Evolutionary conservation across 2,888 invertebrate species (phyloP), one percentile per base, ranked within the genome.

Genomic region (Serripes groenlandicus): DNA sequence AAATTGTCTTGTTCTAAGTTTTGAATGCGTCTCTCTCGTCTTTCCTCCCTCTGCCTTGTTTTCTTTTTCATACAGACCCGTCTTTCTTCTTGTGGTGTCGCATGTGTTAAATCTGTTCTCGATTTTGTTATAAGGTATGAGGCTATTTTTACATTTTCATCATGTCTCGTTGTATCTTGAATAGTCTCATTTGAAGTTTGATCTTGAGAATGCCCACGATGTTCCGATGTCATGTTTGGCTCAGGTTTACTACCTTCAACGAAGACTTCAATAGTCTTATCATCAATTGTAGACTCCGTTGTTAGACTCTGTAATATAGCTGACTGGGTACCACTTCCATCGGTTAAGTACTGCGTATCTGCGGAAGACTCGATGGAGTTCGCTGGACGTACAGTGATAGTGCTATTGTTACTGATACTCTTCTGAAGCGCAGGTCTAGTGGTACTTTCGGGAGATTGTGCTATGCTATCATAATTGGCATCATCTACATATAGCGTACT

Each of bases 51-150:
- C 26, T 42, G 34, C n/a, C n/a, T 35, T 21, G 32, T 37, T 37
- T 37, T 35, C 66, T 66, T 66, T 66, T 66, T 66, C 37, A 66
- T 26, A 28, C 42, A 42, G 28, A 4, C 3, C 15, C 35, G n/a
- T 7, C 3, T 37, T 28, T 66, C 66, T 35, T 1, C 28, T 3
- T 62, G 58, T 32, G 7, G 21, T 21, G 37, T 42, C 26, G 56
- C 18, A 23, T 9, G 23, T 21, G 42, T 26, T 23, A 42, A 23
- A 2, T 34, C 42, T 42, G 32, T 21, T 34, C n/a, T 62, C 7
- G 34, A 34, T 32, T 62, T 62, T n/a, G 62, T 21, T 21, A 34
- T 3, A 15, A 11, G 26, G 26, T 3, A 58, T 26, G 3, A 11
- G 18, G 18, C 11, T 11, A 23, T 11, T 56, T 9, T 26, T 1